A percentile compares a stretch with the other conserved stretches of the same genome.
Conservation (phyloP, 2,113 vertebrate species). For the Cyanoderma ruficeps region DNA sequence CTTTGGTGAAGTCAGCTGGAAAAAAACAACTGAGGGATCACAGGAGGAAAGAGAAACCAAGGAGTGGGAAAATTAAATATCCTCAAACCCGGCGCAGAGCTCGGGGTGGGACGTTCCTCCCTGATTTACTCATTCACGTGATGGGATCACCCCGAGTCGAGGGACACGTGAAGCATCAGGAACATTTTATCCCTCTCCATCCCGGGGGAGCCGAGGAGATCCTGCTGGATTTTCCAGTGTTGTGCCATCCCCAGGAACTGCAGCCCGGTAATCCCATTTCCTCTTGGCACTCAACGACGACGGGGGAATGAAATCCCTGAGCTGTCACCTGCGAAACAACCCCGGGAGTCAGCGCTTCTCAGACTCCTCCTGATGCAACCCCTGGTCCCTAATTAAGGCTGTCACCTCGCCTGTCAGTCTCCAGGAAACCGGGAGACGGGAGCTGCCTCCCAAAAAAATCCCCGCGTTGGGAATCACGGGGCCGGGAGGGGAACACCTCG, state of each 20-base stretch:
- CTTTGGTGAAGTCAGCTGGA: neutral
- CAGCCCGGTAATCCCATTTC: neutral
- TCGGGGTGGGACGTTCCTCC: neutral
- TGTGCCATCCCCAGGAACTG: neutral
- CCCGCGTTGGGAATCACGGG: neutral
- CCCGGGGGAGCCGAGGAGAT: rapidly evolving
- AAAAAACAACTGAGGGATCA: neutral
- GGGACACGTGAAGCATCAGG: neutral
- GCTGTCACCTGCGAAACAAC: neutral
- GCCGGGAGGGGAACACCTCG: neutral
- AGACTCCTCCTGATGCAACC: conserved; percentile 2
- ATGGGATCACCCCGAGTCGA: neutral
- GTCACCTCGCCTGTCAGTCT: neutral
- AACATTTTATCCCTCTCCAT: rapidly evolving
- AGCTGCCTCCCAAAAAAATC: neutral
- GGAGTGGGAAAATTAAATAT: neutral
- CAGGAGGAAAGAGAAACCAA: neutral
- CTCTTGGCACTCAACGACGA: neutral
- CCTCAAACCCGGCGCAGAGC: rapidly evolving
- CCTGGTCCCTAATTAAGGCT: neutral
- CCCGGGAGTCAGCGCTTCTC: conserved; percentile 28
- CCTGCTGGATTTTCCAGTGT: neutral
- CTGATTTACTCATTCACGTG: rapidly evolving
- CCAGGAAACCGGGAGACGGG: neutral
- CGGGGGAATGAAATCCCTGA: neutral